Evolutionary conservation across 2,113 vertebrate genomes (phyloP).

Genomic region (Steatornis caripensis): DNA sequence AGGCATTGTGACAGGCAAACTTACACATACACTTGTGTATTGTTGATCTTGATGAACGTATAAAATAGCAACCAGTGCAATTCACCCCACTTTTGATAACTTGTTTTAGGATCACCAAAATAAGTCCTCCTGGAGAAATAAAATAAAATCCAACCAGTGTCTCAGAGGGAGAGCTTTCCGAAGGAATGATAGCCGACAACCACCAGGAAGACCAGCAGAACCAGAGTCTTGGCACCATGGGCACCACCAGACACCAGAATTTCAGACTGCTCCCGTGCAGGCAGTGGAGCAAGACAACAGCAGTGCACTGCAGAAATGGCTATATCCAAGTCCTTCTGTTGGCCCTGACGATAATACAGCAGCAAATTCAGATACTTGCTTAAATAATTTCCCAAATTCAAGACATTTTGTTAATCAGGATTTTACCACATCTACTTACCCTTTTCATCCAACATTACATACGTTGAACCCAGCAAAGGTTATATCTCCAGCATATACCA

Average conservation of each 20-base stretch:
- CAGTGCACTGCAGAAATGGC: neutral
- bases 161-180: neutral
- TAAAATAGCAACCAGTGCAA: neutral
- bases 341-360: neutral
- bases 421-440: neutral
- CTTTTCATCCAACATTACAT: neutral
- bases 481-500: neutral
- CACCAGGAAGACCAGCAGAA: neutral
- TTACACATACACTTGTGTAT: neutral
- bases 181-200: neutral
- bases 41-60: neutral
- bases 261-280: neutral
- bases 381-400: neutral
- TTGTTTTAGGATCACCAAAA: slow-evolving; percentile 52
- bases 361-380: neutral
- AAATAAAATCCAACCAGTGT: neutral
- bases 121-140: neutral
- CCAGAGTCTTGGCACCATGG: neutral
- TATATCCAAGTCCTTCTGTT: neutral
- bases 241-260: neutral
- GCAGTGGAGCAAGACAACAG: neutral
- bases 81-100: neutral
- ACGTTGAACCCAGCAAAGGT: neutral
- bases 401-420: neutral
- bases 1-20: neutral